Base-by-base conservation (phyloP, 2,113 vertebrate species). In the Cyanoliseus patagonus region DNA sequence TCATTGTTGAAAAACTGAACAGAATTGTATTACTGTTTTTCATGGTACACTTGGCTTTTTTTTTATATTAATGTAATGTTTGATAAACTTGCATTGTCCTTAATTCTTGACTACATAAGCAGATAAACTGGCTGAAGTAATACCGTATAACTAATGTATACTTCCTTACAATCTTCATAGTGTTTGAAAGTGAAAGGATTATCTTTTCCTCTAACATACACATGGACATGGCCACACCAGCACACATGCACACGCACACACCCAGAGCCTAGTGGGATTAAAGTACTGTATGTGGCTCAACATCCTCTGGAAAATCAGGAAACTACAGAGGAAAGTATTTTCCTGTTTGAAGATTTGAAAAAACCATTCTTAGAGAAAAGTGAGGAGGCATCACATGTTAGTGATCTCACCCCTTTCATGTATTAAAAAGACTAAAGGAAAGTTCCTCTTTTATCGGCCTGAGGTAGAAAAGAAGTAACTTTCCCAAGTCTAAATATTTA, bases 401-500 rank as follows among this genome's bases (percentile, higher is more conserved):
- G 49, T 66, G 77, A 95, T 96, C 90, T 81, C 66, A 19, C 55
- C 92, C 61, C 51, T 97, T 97, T 96, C 79, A 95, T 96, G 77
- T 94, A 94, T 94, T 91, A 92, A 96, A 96, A 95, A 86, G 49
- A 92, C 86, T 92, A 90, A 96, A 96, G 79, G 76, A 80, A 95
- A 90, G 33, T 74, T 86, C 70, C 61, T 80, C 53, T 98, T 98
- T 97, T 78, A 94, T 95, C 37, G 13, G 51, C 90, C 44, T 85
- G 70, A 92, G 78, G 92, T 94, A 86, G 64, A 89, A 77, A 88
- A 95, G 80, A 95, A 95, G 35, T 92, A 52, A 74, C 35, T 96
- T 78, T 96, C 73, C 83, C 79, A 64, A 77, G 35, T 90, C 87
- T 96, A 98, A 98, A 97, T 97, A 98, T 97, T 97, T 97, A 95